phyloP scores from a whole-genome alignment of 2,113 vertebrate species.

The Periophthalmus modestus region DNA sequence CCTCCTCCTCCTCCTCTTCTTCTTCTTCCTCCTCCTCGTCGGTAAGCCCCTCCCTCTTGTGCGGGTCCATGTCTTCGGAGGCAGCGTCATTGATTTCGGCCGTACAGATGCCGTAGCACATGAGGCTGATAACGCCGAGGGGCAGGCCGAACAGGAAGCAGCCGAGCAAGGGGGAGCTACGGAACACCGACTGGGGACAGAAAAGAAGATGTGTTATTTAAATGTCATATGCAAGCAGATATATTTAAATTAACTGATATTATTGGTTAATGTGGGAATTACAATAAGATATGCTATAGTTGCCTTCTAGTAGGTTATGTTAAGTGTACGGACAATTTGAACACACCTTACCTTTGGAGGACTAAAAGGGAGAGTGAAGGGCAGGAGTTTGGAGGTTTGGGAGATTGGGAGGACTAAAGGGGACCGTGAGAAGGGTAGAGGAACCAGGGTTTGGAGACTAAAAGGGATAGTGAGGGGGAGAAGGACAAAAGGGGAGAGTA shows the following conservation, averaged over 20 bases:
- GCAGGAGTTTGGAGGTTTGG: too few species aligned
- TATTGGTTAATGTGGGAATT: too few species aligned
- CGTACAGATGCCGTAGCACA: slow-evolving; percentile 98
- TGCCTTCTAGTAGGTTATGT: background rate
- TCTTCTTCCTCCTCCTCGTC: slow-evolving; percentile 83
- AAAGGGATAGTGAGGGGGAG: too few species aligned
- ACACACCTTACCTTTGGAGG: too few species aligned
- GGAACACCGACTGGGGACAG: slow-evolving; percentile 89
- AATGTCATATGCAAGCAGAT: background rate
- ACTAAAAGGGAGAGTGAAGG: too few species aligned
- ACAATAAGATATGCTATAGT: too few species aligned
- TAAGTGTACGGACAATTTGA: too few species aligned
- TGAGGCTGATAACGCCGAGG: slow-evolving; percentile 96
- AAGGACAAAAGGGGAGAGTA: too few species aligned
- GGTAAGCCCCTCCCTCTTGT: slow-evolving; percentile 80
- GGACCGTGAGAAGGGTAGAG: too few species aligned
- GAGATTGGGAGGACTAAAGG: too few species aligned
- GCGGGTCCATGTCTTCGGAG: slow-evolving; percentile 77
- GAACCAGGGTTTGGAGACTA: too few species aligned
- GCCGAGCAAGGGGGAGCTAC: slow-evolving; percentile 92
- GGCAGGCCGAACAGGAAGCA: slow-evolving; percentile 98
- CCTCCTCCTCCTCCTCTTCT: slow-evolving; percentile 75
- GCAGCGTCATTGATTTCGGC: slow-evolving; percentile 87
- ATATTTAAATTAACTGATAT: too few species aligned
- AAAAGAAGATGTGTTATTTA: background rate